phyloP scores from a whole-genome alignment of 2,113 vertebrate genomes.

The Archilochus colubris region DNA sequence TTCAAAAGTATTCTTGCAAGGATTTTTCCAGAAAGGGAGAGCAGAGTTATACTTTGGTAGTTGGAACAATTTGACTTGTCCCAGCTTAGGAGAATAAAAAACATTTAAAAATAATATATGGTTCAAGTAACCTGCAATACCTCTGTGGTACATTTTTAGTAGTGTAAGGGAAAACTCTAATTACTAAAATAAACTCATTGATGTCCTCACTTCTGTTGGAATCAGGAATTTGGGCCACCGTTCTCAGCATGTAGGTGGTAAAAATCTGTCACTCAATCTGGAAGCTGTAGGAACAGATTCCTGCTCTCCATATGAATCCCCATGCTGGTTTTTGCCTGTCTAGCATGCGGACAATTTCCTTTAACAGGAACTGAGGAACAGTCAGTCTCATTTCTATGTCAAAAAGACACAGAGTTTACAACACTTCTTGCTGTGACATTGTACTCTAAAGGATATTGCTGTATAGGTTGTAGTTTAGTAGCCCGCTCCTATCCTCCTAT shows the following conservation, averaged over 20 bases:
- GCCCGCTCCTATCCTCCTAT: background rate
- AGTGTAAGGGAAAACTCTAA: background rate
- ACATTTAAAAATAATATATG: background rate
- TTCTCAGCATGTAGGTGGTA: slow-evolving; percentile 50
- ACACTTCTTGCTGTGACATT: background rate
- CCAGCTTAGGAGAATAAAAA: background rate
- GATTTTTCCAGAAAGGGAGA: too few relatives aligned
- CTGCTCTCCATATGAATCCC: slow-evolving; percentile 40
- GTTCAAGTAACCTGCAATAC: background rate
- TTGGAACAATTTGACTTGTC: too few relatives aligned
- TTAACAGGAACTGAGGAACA: background rate
- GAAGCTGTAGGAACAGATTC: slow-evolving; percentile 13
- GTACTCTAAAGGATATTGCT: background rate
- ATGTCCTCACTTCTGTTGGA: slow-evolving; percentile 33
- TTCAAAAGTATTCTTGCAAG: too few relatives aligned
- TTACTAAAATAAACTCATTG: slow-evolving; percentile 52
- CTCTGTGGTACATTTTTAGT: background rate
- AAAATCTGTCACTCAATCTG: slow-evolving; percentile 62
- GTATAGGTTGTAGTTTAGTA: background rate
- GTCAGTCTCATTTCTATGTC: slow-evolving; percentile 9
- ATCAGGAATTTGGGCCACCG: slow-evolving; percentile 39
- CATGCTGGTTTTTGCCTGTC: slow-evolving; percentile 33
- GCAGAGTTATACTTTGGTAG: too few relatives aligned
- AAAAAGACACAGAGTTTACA: background rate
- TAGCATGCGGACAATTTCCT: slow-evolving; percentile 19